Evolutionary conservation across 2,888 invertebrate genomes (phyloP), one percentile per base, ranked within the genome.

Genomic region (Nemotelus pantherinus): DNA sequence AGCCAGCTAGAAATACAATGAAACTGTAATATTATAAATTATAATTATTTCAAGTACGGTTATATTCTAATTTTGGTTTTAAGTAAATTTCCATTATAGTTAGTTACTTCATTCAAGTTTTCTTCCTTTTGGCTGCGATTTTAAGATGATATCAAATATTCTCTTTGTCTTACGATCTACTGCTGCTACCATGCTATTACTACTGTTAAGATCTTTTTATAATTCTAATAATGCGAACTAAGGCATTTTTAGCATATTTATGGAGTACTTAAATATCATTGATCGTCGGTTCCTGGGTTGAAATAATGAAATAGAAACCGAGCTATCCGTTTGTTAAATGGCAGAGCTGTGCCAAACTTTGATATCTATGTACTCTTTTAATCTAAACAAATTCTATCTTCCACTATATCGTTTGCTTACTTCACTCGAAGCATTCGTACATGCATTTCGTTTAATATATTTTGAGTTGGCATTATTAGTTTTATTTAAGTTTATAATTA

Each of bases 361-460:
- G 25, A 55, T 65, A 55, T 75, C 64, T 10, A 25, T 47, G 44
- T 55, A 64, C 45, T 4, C 43, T 48, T 50, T 60, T n/a, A 57
- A 58, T 55, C 25, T 10, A 55, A 64, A 76, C 65, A 67, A 58
- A n/a, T 47, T 67, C 47, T 57, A 48, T 77, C 68, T 58, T 77
- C 76, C 68, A 77, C 67, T 70, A 48, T 77, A 77, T 77, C 41
- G 65, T 77, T 77, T 77, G 76, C 76, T 68, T 77, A 77, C 63
- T 77, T 77, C 64, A 55, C 55, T 76, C 57, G 65, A 44, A 53
- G 6, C 53, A 45, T 76, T 64, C 4, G 45, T n/a, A 76, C 44
- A 57, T 55, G 45, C 39, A 43, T 72, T 65, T 64, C 44, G 39
- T 72, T 72, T 60, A 72, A 39, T 70, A 41, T 10, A 70, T 3